Base-by-base conservation (phyloP, 1,140 invertebrate species). In the Reticulitermes speratus region DNA sequence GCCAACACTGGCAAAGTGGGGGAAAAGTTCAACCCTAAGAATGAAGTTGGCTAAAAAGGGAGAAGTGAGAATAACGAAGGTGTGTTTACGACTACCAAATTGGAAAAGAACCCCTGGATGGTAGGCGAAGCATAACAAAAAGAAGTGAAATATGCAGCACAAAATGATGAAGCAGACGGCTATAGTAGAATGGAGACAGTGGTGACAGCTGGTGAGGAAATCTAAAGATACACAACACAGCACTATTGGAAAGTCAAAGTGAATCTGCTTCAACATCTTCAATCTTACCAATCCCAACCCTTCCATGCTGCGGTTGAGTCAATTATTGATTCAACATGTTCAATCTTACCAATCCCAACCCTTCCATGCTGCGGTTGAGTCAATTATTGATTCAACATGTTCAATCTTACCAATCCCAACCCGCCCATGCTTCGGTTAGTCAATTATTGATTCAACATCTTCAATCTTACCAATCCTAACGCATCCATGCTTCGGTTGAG, bases 111-210 rank as follows among this genome's bases (percentile, higher is more conserved):
- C n/a, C 65, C 65, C n/a, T 25, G n/a, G 2, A 75, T 30, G 65
- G 65, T 1, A 30, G 25, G 65, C 25, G 12, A 30, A 75, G 65
- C 65, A 30, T 30, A 75, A 25, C 65, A 30, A 25, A 75, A 30
- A 75, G 25, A 75, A 75, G 65, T 75, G 30, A 75, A 75, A 75
- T 75, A 75, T 75, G 65, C 65, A 75, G n/a, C n/a, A 25, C 65
- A 75, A 75, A 30, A 30, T 25, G 65, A 75, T 75, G n/a, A 75
- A 75, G 65, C n/a, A 30, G 65, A 30, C 25, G 30, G 65, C 65
- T 3, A 25, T 30, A n/a, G 65, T 75, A 30, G 65, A 3, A 25
- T 8, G 65, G n/a, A 30, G 65, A 25, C 65, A 25, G 65, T 75
- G 65, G 65, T 30, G 65, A 75, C 65, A 75, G 65, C 65, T 75